Conservation (phyloP, 2,888 invertebrate species). For the Tiliacea aurago region DNA sequence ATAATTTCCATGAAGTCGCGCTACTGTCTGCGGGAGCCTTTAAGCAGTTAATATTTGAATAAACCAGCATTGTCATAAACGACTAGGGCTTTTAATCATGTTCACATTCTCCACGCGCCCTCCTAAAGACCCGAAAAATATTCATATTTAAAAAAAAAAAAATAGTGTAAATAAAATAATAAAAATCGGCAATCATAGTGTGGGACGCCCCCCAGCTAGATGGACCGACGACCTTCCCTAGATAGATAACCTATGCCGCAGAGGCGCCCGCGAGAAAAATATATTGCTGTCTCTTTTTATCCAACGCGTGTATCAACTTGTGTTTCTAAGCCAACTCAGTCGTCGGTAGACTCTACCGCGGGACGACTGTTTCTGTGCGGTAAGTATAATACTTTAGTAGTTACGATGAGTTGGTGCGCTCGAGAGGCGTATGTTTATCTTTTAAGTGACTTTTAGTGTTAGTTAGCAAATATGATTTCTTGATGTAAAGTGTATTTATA, state of each 20-base stretch:
- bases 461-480: background rate
- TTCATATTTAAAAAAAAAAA: too few species aligned
- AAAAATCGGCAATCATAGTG: too few species aligned
- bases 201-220: too few species aligned
- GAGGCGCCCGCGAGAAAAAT: background rate
- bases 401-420: background rate
- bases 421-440: background rate
- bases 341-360: background rate
- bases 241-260: background rate
- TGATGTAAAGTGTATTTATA: background rate
- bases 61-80: background rate
- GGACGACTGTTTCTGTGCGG: background rate
- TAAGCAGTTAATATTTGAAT: background rate
- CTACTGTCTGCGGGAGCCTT: background rate
- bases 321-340: background rate
- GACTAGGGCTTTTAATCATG: background rate
- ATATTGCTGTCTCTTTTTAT: background rate
- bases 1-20: background rate
- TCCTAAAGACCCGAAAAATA: background rate
- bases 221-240: too few species aligned
- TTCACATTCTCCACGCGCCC: background rate
- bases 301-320: background rate
- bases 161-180: too few species aligned
- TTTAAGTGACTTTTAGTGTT: background rate
- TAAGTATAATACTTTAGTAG: background rate